Evolutionary conservation across 2,113 vertebrate genomes (phyloP).

Genomic region (Gnathonemus echidnorhynchus): DNA sequence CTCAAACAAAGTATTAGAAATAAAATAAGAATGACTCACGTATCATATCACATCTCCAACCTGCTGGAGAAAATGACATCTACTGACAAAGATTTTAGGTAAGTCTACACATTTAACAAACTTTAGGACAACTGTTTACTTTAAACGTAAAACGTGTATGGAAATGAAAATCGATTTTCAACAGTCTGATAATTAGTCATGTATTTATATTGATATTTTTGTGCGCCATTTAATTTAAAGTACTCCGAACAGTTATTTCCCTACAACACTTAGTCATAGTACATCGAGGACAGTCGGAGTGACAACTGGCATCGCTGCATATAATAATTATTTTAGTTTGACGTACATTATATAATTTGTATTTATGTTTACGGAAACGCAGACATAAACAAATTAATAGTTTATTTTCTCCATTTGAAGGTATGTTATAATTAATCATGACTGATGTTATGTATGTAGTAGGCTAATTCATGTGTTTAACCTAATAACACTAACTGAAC

Average conservation of each 20-base stretch:
- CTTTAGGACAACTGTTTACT: not conserved
- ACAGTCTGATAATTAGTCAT: not conserved
- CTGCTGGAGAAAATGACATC: conserved; percentile 89
- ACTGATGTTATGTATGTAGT: not conserved
- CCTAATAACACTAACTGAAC: not conserved
- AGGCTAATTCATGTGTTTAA: not conserved
- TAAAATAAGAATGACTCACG: conserved; percentile 61
- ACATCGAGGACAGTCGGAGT: not conserved
- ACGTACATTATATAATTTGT: not conserved
- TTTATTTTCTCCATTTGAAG: not conserved
- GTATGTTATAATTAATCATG: not conserved
- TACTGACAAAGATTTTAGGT: conserved; percentile 88
- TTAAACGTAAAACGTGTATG: not conserved
- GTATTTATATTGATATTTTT: not conserved
- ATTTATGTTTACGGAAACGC: not conserved
- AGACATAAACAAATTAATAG: not conserved
- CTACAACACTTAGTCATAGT: not conserved
- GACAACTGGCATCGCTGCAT: not conserved
- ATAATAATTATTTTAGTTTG: not conserved
- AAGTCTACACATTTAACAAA: conserved; percentile 25
- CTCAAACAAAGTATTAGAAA: not conserved
- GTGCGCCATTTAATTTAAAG: not conserved
- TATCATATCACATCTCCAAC: conserved; percentile 78
- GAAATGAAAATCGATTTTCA: not conserved
- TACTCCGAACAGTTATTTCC: not conserved